Evolutionary conservation across 2,888 invertebrate genomes (phyloP), one percentile per base, ranked within the genome.

Genomic region (Scaeva pyrastri): DNA sequence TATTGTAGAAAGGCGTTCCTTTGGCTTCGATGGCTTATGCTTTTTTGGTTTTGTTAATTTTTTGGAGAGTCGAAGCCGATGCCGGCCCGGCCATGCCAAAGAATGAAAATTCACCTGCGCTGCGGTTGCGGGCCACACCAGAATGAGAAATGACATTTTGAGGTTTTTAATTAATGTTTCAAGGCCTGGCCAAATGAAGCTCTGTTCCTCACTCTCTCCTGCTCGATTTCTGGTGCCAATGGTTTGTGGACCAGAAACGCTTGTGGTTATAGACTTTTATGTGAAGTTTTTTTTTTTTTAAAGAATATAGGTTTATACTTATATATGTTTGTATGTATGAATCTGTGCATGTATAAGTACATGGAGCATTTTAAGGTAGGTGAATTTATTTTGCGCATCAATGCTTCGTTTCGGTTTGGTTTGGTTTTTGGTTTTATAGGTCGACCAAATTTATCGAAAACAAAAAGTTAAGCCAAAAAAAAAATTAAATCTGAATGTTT

Each of bases 61-160:
- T 71, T 56, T 58, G 41, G 78, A 52, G 39, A 31, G 31, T 8
- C 31, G 5, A 5, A 7, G 52, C 21, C 50, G 39, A 41, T 43
- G 60, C 68, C 60, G 26, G 2, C 1, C 10, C 45, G 16, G 58
- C 41, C 58, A 41, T 48, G 60, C 73, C 56, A 19, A 76, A 85
- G 76, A 68, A 81, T 73, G 56, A 68, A 73, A 73, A 72, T 76
- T 48, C 76, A 86, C 66, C 76, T 86, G 86, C 77, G 86, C 76
- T 86, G 86, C 77, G 86, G 86, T 82, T 66, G 50, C 39, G 43
- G 73, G 70, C 70, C 73, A 58, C 77, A 68, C 52, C 52, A 78
- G 82, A 82, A 86, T 82, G 81, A 82, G 86, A 71, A 86, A 86
- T 86, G 82, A 74, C 86, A 86, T 86, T 86, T 78, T 82, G 73